phyloP scores from a whole-genome alignment of 35 echinoderm and acorn worm species.

The Apostichopus parvimensis region DNA sequence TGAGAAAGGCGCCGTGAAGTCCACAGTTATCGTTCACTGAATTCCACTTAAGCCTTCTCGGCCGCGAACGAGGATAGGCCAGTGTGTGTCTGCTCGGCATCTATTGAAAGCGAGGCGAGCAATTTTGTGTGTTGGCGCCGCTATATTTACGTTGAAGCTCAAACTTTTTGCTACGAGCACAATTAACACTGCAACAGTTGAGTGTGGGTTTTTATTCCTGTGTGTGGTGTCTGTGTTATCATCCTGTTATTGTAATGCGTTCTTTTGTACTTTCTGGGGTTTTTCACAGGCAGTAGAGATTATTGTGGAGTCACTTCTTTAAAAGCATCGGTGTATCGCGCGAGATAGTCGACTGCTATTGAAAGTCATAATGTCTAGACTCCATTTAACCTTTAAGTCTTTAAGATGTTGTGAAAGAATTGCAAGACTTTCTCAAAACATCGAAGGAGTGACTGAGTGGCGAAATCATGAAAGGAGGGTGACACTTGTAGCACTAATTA shows the following conservation, averaged over 20 bases:
- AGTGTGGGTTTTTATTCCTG: neutral
- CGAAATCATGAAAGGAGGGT: constrained; percentile 32
- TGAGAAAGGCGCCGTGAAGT: constrained; percentile 47
- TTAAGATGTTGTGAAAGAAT: constrained; percentile 2
- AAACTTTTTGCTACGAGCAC: constrained; percentile 1
- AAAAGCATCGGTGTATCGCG: neutral
- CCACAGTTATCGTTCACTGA: constrained; percentile 48
- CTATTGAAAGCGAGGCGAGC: constrained; percentile 73
- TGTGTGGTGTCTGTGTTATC: neutral
- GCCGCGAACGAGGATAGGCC: constrained; percentile 18
- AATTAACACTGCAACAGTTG: constrained; percentile 34
- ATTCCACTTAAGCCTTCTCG: constrained; percentile 42
- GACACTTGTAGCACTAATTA: constrained; percentile 40
- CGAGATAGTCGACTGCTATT: constrained; percentile 1
- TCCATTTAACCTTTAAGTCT: constrained; percentile 13
- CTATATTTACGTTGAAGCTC: constrained; percentile 70
- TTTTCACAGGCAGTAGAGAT: neutral
- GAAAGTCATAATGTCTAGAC: constrained; percentile 46
- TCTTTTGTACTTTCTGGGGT: constrained; percentile 28
- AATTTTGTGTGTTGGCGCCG: constrained; percentile 77
- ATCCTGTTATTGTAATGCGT: constrained; percentile 23
- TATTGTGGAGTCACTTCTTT: constrained; percentile 32
- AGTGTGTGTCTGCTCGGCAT: constrained; percentile 31
- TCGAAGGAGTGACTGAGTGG: constrained; percentile 34
- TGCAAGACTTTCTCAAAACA: constrained; percentile 10